Evolutionary conservation across 1,140 invertebrate genomes (phyloP), one percentile per base, ranked within the genome.

Genomic region (Drosophila sp.): DNA sequence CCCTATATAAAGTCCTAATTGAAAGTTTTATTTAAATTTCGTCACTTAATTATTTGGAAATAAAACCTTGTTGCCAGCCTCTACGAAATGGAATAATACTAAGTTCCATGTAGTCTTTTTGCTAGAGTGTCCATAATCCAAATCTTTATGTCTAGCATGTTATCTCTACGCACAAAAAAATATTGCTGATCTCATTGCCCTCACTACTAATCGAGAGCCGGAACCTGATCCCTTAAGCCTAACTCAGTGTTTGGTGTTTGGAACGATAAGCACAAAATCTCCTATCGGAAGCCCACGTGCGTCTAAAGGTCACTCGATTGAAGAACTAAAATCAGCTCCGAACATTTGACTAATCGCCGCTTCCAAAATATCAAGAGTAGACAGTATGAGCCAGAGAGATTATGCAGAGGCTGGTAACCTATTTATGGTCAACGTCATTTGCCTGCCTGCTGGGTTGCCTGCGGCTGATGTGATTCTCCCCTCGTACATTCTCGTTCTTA

Each of bases 221-320:
- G 32, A 58, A 35, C 33, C 32, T 58, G 44, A 58, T 38, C 7
- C 7, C 23, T 25, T 17, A 2, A 4, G 44, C 44, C 23, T 23
- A 8, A 23, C 1, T 35, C 3, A 33, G n/a, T 23, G 11, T 32
- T 17, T 23, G 4, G n/a, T 35, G n/a, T 5, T 55, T 23, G 4
- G 2, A 30, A 57, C 2, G 55, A 57, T 57, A 57, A 57, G 55
- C 55, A 7, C 6, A 27, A 41, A 33, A 11, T 1, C 11, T 41
- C 41, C 62, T 76, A 76, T 76, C 73, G 29, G 40, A n/a, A 32
- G n/a, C 11, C 25, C 25, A 66, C 72, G 63, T 74, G 33, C 68
- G 78, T 54, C 67, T 63, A 66, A 33, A 41, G 82, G 75, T 82
- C 79, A 70, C 23, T 10, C 57, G 55, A 60, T 73, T 62, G 11